These are phyloP conservation scores for Propithecus deckenii DNA, from an alignment of 2,797 vertebrate genomes.

Conservation along the genomic window DNA sequence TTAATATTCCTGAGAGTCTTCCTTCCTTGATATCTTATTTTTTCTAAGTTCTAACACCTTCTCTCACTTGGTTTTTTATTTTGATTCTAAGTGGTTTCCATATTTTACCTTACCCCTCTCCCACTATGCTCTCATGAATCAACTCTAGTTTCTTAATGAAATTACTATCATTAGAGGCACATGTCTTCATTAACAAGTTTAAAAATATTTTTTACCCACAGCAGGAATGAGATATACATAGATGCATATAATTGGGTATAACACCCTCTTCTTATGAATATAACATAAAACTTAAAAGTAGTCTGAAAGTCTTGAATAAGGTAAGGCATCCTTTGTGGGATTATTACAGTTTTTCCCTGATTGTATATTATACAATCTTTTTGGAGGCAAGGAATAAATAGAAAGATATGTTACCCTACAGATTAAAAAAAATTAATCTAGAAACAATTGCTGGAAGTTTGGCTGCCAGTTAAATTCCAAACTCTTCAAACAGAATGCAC, in stretches of 20 bases:
- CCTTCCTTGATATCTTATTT: background rate
- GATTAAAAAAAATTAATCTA: background rate
- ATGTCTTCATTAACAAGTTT: background rate
- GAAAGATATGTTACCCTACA: background rate
- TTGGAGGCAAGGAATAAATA: background rate
- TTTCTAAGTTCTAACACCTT: background rate
- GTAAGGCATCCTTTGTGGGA: background rate
- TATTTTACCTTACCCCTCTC: background rate
- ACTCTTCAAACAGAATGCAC: background rate
- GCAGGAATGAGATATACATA: background rate
- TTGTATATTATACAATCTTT: background rate
- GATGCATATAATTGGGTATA: background rate
- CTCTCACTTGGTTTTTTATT: background rate
- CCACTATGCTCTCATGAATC: background rate
- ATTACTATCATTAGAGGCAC: background rate
- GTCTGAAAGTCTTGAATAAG: conserved; percentile 4
- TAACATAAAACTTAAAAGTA: background rate
- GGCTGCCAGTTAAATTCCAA: conserved; percentile 6
- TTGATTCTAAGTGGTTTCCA: background rate
- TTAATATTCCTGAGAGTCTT: background rate
- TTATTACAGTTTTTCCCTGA: background rate
- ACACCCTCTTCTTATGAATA: background rate
- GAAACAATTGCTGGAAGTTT: conserved; percentile 9
- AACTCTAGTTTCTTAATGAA: background rate
- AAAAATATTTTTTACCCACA: background rate